These are phyloP conservation scores for Caenorhabditis afra DNA, from an alignment of 2,888 invertebrate species.

Conservation along the genomic window DNA sequence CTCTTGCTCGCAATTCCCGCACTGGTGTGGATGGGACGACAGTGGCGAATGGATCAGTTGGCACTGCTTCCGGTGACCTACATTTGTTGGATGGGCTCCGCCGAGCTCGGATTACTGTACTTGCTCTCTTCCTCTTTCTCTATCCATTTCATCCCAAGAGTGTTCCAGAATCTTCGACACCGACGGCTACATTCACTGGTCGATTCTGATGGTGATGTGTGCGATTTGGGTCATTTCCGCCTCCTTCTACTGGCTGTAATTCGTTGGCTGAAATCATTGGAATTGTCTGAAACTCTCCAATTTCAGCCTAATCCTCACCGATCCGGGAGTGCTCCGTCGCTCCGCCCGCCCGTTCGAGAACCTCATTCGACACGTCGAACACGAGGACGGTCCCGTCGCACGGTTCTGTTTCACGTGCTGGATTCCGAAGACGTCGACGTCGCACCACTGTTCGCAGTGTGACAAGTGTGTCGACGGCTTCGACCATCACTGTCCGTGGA, in stretches of 20 bases:
- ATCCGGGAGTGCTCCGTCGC: constrained; percentile 34
- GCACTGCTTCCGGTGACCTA: constrained; percentile 41
- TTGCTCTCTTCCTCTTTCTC: too few species aligned
- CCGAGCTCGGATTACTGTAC: constrained; percentile 40
- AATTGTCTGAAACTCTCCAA: too few species aligned
- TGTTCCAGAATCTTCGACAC: constrained; percentile 44
- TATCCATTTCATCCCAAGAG: too few species aligned
- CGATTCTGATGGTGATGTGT: constrained; percentile 23
- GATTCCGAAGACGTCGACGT: constrained; percentile 24
- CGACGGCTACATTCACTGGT: constrained; percentile 45
- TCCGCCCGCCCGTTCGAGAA: constrained; percentile 17
- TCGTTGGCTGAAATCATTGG: too few species aligned
- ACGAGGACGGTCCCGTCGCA: not conserved
- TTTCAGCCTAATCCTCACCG: constrained; percentile 35
- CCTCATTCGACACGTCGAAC: constrained; percentile 22
- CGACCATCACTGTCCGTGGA: constrained; percentile 73
- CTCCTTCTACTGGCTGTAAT: constrained; percentile 35
- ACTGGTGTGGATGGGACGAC: constrained; percentile 7
- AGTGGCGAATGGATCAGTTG: constrained; percentile 29
- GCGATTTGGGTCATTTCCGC: constrained; percentile 34
- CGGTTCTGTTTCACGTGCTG: constrained; percentile 59
- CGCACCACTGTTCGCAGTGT: constrained; percentile 69
- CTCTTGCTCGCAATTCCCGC: not conserved
- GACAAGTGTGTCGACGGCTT: constrained; percentile 69
- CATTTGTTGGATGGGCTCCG: constrained; percentile 44